Evolutionary conservation across 2,888 invertebrate species (phyloP).

Genomic region (Drosophila mercatorum): DNA sequence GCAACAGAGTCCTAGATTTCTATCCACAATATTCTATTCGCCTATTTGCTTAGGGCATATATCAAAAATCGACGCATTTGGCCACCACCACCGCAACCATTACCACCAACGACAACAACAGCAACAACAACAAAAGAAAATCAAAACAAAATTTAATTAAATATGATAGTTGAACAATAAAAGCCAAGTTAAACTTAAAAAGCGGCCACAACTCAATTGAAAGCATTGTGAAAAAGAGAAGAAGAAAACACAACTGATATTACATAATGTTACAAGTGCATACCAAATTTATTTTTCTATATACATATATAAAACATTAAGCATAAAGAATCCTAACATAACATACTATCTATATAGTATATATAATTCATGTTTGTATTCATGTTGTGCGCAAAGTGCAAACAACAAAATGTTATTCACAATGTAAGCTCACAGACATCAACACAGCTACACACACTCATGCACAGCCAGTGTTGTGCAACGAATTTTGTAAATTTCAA

Average conservation of each 20-base stretch:
- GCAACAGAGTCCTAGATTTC: constrained; percentile 27
- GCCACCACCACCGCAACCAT: constrained; percentile 73
- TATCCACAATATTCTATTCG: background rate
- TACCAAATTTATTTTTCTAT: constrained; percentile 61
- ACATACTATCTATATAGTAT: constrained; percentile 39
- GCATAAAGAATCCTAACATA: constrained; percentile 29
- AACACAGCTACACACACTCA: constrained; percentile 23
- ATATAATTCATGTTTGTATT: constrained; percentile 24
- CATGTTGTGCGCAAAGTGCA: constrained; percentile 59
- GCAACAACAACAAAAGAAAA: constrained; percentile 9
- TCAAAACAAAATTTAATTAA: constrained; percentile 23
- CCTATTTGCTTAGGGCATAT: constrained; percentile 10
- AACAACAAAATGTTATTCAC: constrained; percentile 55
- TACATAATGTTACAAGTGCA: constrained; percentile 48
- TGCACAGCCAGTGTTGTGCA: constrained; percentile 40
- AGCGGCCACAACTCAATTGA: constrained; percentile 38
- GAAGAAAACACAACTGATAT: constrained; percentile 41
- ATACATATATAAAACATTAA: constrained; percentile 14
- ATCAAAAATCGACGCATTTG: constrained; percentile 73
- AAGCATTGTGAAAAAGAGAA: constrained; percentile 13
- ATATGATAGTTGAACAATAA: constrained; percentile 20
- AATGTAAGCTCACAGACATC: background rate
- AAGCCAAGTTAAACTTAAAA: constrained; percentile 67
- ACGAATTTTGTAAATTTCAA: constrained; percentile 47
- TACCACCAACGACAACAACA: too few species aligned